phyloP scores from a whole-genome alignment of 2,797 vertebrate species.

The Orestias chungarensis region DNA sequence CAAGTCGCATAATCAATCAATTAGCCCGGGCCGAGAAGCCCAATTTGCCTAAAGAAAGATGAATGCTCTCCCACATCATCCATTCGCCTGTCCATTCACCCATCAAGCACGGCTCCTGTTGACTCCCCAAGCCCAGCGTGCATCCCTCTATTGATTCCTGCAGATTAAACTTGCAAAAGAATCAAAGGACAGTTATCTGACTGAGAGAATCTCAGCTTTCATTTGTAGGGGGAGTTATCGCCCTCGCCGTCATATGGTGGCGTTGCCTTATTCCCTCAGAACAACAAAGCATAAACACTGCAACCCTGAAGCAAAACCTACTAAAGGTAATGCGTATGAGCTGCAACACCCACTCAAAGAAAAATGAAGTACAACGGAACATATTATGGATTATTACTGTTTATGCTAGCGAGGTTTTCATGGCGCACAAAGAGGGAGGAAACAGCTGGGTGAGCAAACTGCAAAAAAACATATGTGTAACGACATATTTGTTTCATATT shows the following conservation, averaged over 20 bases:
- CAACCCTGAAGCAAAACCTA: conserved; percentile 37
- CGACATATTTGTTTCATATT: conserved; percentile 78
- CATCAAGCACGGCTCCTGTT: conserved; percentile 75
- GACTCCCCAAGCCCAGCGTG: conserved; percentile 68
- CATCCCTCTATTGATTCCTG: conserved; percentile 69
- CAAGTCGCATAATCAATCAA: conserved; percentile 77
- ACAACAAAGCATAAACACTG: conserved; percentile 54
- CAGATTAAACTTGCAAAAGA: conserved; percentile 76
- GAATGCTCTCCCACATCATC: conserved; percentile 73
- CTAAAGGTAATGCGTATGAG: conserved; percentile 15
- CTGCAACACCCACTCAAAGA: conserved; percentile 19
- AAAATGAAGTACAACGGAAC: conserved; percentile 26
- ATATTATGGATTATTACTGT: conserved; percentile 44
- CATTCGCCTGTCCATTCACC: conserved; percentile 74
- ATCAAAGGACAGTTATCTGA: conserved; percentile 73
- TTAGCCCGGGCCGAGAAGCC: conserved; percentile 70
- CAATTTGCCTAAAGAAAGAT: conserved; percentile 80
- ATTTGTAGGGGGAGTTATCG: conserved; percentile 54
- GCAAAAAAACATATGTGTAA: conserved; percentile 69
- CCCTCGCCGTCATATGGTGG: conserved; percentile 51
- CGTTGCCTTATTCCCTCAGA: conserved; percentile 51
- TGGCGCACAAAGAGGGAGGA: conserved; percentile 42
- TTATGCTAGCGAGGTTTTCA: conserved; percentile 42
- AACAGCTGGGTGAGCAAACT: conserved; percentile 71
- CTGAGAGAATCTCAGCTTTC: conserved; percentile 67